Evolutionary conservation across 2,888 invertebrate species (phyloP).

Genomic region (Melangyna quadrimaculata): DNA sequence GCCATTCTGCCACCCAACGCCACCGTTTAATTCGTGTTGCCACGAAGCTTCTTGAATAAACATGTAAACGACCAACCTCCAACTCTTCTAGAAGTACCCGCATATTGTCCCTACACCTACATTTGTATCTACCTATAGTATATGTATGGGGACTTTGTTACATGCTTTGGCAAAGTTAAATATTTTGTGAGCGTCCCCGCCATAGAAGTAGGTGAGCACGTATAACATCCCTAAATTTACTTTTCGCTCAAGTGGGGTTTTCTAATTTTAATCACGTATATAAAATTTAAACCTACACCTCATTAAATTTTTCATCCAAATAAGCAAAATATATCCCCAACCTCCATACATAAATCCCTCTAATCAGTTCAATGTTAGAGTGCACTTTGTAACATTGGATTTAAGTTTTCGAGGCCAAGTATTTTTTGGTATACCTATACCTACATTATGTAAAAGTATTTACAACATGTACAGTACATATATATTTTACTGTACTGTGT

Average conservation of each 20-base stretch:
- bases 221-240: conserved; percentile 62
- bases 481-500: too few species aligned
- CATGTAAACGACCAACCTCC: conserved; percentile 64
- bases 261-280: conserved; percentile 71
- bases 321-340: conserved; percentile 49
- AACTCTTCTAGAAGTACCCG: conserved; percentile 38
- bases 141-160: conserved; percentile 8
- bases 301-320: conserved; percentile 62
- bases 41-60: conserved; percentile 66
- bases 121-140: too few species aligned
- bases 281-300: conserved; percentile 71
- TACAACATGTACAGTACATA: too few species aligned
- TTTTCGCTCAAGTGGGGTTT: conserved; percentile 63
- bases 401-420: neutral
- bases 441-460: too few species aligned
- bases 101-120: neutral
- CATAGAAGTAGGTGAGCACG: conserved; percentile 68
- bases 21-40: conserved; percentile 59
- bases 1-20: conserved; percentile 20
- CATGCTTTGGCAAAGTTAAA: conserved; percentile 48
- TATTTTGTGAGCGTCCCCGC: conserved; percentile 50
- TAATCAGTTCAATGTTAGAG: conserved; percentile 64
- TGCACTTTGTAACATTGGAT: conserved; percentile 1
- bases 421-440: too few species aligned
- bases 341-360: conserved; percentile 59